Conservation (phyloP, 2,888 invertebrate species). For the Hedychridium roseum region DNA sequence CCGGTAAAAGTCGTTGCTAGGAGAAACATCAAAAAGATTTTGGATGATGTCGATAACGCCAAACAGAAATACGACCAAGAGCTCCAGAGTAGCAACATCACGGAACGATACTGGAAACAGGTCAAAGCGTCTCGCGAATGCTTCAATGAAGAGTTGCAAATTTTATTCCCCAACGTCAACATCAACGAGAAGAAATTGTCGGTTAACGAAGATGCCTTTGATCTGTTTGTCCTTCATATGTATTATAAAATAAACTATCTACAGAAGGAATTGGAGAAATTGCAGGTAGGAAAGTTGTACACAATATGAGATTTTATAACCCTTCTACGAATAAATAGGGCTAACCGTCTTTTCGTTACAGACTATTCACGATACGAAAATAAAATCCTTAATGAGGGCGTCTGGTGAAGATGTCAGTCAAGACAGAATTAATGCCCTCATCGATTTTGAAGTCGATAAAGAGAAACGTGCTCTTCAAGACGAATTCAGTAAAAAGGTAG, state of each 20-base stretch:
- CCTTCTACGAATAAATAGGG: no score
- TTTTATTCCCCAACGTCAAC: slow-evolving; percentile 78
- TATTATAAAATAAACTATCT: slow-evolving; percentile 79
- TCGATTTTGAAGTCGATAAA: slow-evolving; percentile 70
- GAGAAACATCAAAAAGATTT: slow-evolving; percentile 59
- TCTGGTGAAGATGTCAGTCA: slow-evolving; percentile 69
- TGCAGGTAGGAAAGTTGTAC: slow-evolving; percentile 71
- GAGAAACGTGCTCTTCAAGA: slow-evolving; percentile 73
- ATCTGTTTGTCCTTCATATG: slow-evolving; percentile 81
- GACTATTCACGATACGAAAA: slow-evolving; percentile 70
- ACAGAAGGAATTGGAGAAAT: slow-evolving; percentile 78
- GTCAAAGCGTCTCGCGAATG: slow-evolving; percentile 72
- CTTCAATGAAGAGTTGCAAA: slow-evolving; percentile 73
- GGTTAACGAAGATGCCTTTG: slow-evolving; percentile 73
- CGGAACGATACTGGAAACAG: slow-evolving; percentile 85
- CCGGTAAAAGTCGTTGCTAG: slow-evolving; percentile 54
- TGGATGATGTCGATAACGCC: slow-evolving; percentile 69
- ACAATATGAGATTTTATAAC: no score
- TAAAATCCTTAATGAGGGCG: slow-evolving; percentile 72
- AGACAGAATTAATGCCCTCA: slow-evolving; percentile 71
- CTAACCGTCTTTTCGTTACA: slow-evolving; percentile 42
- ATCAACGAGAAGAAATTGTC: slow-evolving; percentile 72
- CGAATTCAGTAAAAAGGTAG: slow-evolving; percentile 78
- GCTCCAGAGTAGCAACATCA: slow-evolving; percentile 69
- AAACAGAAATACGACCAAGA: slow-evolving; percentile 70